Percentiles rank a stretch among this genome's conserved stretches.
phyloP scores from a whole-genome alignment of 1,140 invertebrate species.

The Pteromalus puparum region DNA sequence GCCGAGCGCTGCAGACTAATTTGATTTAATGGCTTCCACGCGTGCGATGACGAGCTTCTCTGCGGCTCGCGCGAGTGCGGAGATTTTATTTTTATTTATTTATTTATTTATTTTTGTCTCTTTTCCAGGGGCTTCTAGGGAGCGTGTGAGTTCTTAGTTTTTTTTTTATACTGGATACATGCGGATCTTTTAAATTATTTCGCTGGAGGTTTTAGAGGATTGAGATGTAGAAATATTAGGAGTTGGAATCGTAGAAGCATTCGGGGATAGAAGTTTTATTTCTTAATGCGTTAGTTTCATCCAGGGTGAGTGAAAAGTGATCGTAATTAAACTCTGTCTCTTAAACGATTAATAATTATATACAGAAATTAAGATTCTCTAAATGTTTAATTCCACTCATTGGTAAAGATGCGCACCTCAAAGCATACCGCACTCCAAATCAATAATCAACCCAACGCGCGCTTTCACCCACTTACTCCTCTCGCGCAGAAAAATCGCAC shows the following conservation, averaged over 20 bases:
- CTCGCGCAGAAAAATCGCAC: neutral
- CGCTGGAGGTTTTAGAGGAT: too few species aligned
- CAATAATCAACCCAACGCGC: neutral
- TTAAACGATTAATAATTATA: too few species aligned
- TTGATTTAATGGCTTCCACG: constrained; percentile 33
- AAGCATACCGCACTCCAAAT: neutral
- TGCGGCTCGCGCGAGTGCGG: neutral
- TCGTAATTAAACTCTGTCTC: too few species aligned
- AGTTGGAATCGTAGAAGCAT: too few species aligned
- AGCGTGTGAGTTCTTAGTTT: neutral
- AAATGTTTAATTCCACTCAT: too few species aligned
- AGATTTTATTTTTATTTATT: too few species aligned
- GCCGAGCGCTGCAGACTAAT: constrained; percentile 46
- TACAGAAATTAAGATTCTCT: too few species aligned
- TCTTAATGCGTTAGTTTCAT: too few species aligned
- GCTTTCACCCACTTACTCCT: neutral
- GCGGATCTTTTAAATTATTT: neutral
- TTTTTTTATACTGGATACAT: neutral
- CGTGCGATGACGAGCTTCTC: neutral
- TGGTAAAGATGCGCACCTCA: too few species aligned
- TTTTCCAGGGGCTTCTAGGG: neutral
- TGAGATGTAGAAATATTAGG: too few species aligned
- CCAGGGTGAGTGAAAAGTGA: too few species aligned
- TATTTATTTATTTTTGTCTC: constrained; percentile 6
- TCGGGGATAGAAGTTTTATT: too few species aligned